Percentiles rank a stretch among this genome's conserved stretches.
These are phyloP conservation scores for Exaiptasia diaphana DNA, from an alignment of 64 coral and sea anemone genomes.

Conservation along the genomic window DNA sequence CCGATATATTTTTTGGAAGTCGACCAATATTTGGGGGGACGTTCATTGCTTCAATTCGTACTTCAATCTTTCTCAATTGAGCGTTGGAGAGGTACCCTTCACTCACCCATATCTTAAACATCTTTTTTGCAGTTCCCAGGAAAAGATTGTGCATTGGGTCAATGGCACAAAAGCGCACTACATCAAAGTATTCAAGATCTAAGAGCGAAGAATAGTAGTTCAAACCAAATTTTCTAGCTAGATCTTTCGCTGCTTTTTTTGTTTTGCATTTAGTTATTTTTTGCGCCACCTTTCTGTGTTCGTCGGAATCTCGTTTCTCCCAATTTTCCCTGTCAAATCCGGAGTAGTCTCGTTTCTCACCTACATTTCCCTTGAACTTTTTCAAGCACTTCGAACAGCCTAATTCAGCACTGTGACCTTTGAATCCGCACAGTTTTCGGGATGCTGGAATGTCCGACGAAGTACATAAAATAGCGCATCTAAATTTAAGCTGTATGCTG, in stretches of 20 bases:
- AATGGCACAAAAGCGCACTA: slow-evolving; percentile 28
- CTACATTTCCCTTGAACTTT: slow-evolving; percentile 7
- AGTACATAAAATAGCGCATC: slow-evolving; percentile 40
- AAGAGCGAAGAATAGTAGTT: slow-evolving; percentile 24
- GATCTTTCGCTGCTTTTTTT: neutral
- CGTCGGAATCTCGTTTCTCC: slow-evolving; percentile 1
- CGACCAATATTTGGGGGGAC: slow-evolving; percentile 23
- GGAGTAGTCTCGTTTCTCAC: slow-evolving; percentile 17
- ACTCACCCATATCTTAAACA: slow-evolving; percentile 50
- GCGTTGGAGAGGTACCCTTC: slow-evolving; percentile 21
- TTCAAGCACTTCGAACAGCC: slow-evolving; percentile 62
- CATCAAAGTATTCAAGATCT: slow-evolving; percentile 41
- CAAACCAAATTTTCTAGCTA: slow-evolving; percentile 10
- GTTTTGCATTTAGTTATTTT: slow-evolving; percentile 45
- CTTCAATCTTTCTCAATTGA: slow-evolving; percentile 9
- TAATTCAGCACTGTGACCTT: slow-evolving; percentile 14
- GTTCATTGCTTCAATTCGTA: neutral
- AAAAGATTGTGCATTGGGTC: slow-evolving; percentile 72
- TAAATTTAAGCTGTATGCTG: neutral
- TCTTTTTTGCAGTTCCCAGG: slow-evolving; percentile 46
- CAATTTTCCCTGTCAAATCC: slow-evolving; percentile 2
- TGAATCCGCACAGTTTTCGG: slow-evolving; percentile 20
- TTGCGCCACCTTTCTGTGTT: slow-evolving; percentile 39
- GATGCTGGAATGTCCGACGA: slow-evolving; percentile 15
- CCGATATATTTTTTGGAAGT: slow-evolving; percentile 29